Percentiles rank a stretch among this genome's conserved stretches.
These are phyloP conservation scores for Venustoraphidia nigricollis DNA, from an alignment of 2,888 invertebrate genomes.

Conservation along the genomic window DNA sequence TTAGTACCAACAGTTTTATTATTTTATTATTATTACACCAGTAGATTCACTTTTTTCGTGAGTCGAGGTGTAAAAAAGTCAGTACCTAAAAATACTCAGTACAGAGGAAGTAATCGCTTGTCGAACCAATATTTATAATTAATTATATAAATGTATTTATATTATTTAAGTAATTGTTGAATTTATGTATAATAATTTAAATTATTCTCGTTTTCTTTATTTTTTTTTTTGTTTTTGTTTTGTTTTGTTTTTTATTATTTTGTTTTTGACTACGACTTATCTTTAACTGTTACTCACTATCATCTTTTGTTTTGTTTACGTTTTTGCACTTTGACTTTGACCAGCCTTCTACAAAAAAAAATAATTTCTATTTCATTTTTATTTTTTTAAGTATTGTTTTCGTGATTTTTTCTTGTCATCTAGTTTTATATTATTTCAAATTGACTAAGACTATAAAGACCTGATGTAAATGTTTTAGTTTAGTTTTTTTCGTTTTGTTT, in stretches of 20 bases:
- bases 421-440: too few relatives aligned
- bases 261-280: conserved; percentile 5
- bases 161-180: background rate
- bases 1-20: background rate
- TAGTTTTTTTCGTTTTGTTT: background rate
- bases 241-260: conserved; percentile 8
- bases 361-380: too few relatives aligned
- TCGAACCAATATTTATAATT: background rate
- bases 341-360: too few relatives aligned
- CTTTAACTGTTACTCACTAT: background rate
- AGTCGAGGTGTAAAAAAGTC: background rate
- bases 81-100: conserved; percentile 4
- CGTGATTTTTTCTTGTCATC: too few relatives aligned
- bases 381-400: too few relatives aligned
- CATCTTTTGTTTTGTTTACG: too few relatives aligned
- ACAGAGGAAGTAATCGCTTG: background rate
- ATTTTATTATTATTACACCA: background rate
- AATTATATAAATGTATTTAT: background rate
- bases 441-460: background rate
- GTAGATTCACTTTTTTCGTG: background rate
- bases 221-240: conserved; percentile 10
- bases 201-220: conserved; percentile 11
- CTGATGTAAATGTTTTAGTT: conserved; percentile 2
- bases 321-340: too few relatives aligned
- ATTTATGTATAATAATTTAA: background rate